These are phyloP conservation scores for Diadegma fenestrale DNA, from an alignment of 2,888 invertebrate species.

Conservation along the genomic window DNA sequence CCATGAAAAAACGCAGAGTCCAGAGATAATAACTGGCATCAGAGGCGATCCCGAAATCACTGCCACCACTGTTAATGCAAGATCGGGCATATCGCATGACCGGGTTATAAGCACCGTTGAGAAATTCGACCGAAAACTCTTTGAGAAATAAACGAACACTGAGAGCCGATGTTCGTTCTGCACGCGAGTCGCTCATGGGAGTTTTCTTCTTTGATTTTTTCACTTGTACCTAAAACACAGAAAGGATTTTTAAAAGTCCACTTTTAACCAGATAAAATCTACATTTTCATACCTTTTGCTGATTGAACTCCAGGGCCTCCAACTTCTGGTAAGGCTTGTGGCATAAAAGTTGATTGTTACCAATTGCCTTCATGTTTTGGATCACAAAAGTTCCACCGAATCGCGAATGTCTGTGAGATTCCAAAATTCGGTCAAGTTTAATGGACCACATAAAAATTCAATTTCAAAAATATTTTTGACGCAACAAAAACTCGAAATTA, in stretches of 20 bases:
- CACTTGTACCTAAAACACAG: conserved; percentile 84
- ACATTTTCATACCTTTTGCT: conserved; percentile 86
- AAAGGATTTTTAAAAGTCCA: not conserved
- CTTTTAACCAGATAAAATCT: not conserved
- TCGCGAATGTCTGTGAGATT: conserved; percentile 92
- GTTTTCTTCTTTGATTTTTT: conserved; percentile 92
- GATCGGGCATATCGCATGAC: conserved; percentile 96
- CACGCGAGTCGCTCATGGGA: conserved; percentile 88
- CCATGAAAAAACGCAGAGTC: conserved; percentile 98
- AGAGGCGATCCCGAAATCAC: conserved; percentile 88
- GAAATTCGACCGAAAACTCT: conserved; percentile 97
- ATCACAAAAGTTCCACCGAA: conserved; percentile 98
- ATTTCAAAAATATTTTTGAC: too few relatives aligned
- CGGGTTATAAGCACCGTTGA: conserved; percentile 96
- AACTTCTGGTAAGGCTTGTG: conserved; percentile 94
- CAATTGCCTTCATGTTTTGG: conserved; percentile 96
- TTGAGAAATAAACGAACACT: conserved; percentile 95
- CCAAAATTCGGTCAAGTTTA: too few relatives aligned
- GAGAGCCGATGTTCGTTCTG: conserved; percentile 93
- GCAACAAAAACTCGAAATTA: too few relatives aligned
- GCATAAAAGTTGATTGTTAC: conserved; percentile 93
- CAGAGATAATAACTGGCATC: conserved; percentile 98
- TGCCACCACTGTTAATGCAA: conserved; percentile 86
- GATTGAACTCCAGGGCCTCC: conserved; percentile 92
- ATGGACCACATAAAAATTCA: too few relatives aligned